Evolutionary conservation across 2,888 invertebrate genomes (phyloP).

Genomic region (Argyresthia albistria): DNA sequence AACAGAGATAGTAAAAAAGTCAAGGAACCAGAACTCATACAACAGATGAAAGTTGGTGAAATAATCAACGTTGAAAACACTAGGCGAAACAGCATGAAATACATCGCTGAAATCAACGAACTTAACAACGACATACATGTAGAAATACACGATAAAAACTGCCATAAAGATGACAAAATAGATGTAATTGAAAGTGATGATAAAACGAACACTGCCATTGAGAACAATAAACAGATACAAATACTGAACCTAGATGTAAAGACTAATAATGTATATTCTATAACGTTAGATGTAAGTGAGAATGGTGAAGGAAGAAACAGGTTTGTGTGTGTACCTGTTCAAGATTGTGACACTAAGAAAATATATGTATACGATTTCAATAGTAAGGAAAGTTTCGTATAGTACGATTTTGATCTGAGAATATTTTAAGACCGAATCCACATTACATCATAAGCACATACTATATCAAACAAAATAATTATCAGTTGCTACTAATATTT

Average conservation of each 20-base stretch:
- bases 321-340: conserved; percentile 56
- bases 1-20: conserved; percentile 5
- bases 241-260: conserved; percentile 66
- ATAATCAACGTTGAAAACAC: conserved; percentile 59
- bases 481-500: too few relatives aligned
- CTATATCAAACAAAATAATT: too few relatives aligned
- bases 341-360: conserved; percentile 49
- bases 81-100: conserved; percentile 63
- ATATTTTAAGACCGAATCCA: too few relatives aligned
- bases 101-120: conserved; percentile 53
- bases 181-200: conserved; percentile 5
- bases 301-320: conserved; percentile 41
- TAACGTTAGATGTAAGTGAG: conserved; percentile 61
- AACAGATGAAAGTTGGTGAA: conserved; percentile 53
- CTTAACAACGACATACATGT: conserved; percentile 27
- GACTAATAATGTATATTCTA: conserved; percentile 63
- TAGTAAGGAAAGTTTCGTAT: conserved; percentile 65
- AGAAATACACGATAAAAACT: conserved; percentile 32
- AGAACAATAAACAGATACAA: conserved; percentile 67
- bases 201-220: conserved; percentile 28
- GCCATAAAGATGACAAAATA: conserved; percentile 1
- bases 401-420: conserved; percentile 2
- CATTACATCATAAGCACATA: too few relatives aligned
- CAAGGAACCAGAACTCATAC: conserved; percentile 26
- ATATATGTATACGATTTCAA: conserved; percentile 68